phyloP scores from a whole-genome alignment of 2,888 invertebrate species.

The Helobdella robusta region DNA sequence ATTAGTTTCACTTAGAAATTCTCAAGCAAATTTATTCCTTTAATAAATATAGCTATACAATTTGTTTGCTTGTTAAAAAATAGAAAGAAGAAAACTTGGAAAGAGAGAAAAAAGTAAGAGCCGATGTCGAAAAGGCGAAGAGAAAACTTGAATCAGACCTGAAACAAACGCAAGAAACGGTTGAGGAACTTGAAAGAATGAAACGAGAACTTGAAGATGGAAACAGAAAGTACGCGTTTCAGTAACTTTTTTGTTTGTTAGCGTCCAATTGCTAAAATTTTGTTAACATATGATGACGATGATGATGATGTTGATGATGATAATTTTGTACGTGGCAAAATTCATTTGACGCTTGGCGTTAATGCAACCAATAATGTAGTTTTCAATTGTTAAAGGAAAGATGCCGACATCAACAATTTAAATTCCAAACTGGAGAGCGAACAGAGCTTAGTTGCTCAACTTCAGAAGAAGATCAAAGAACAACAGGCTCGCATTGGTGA shows the following conservation, averaged over 20 bases:
- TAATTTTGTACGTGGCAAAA: too few species aligned
- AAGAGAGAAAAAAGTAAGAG: slow-evolving; percentile 95
- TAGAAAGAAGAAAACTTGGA: slow-evolving; percentile 89
- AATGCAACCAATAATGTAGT: too few species aligned
- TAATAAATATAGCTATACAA: not conserved
- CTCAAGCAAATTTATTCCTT: not conserved
- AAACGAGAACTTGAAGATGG: slow-evolving; percentile 48
- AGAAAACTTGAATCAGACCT: slow-evolving; percentile 98
- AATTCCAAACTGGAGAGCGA: slow-evolving; percentile 94
- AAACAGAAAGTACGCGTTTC: slow-evolving; percentile 37
- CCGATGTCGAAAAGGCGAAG: slow-evolving; percentile 93
- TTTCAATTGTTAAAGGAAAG: too few species aligned
- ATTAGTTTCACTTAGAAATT: not conserved
- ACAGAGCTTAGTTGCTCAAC: slow-evolving; percentile 88
- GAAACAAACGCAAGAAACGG: slow-evolving; percentile 58
- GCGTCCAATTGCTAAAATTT: too few species aligned
- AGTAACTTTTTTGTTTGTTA: not conserved
- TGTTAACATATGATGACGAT: too few species aligned
- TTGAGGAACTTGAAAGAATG: slow-evolving; percentile 49
- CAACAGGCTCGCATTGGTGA: slow-evolving; percentile 93
- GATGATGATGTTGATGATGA: too few species aligned
- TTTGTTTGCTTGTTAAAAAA: not conserved
- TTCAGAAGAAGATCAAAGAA: slow-evolving; percentile 99
- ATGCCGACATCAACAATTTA: slow-evolving; percentile 91
- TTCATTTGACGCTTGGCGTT: too few species aligned